Percentiles rank a stretch among this genome's conserved stretches.
Evolutionary conservation across 2,888 invertebrate genomes (phyloP).

Genomic region (Orthosia gothica): DNA sequence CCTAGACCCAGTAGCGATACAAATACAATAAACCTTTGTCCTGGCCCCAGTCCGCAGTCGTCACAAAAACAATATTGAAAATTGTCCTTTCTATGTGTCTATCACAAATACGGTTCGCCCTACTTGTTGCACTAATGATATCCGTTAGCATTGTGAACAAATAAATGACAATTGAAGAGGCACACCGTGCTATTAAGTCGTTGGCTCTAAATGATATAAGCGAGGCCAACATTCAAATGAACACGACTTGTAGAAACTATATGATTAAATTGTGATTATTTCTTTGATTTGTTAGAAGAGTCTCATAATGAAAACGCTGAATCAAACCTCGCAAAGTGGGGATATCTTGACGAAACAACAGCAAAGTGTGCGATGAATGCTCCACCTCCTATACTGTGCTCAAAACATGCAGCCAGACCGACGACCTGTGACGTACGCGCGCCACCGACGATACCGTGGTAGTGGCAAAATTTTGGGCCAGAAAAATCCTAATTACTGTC

Average conservation of each 20-base stretch:
- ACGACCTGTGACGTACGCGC: no score
- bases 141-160: slow-evolving; percentile 65
- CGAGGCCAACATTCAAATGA: slow-evolving; percentile 49
- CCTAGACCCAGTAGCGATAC: slow-evolving; percentile 36
- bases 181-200: slow-evolving; percentile 49
- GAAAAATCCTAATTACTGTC: no score
- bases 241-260: slow-evolving; percentile 40
- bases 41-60: slow-evolving; percentile 6
- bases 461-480: no score
- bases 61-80: slow-evolving; percentile 57
- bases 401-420: no score
- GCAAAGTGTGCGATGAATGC: no score
- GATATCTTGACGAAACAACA: no score
- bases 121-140: slow-evolving; percentile 66
- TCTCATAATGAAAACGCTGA: neutral
- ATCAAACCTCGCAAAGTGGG: neutral
- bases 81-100: slow-evolving; percentile 46
- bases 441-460: no score
- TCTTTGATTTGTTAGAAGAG: slow-evolving; percentile 25
- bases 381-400: no score
- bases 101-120: slow-evolving; percentile 57
- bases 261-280: slow-evolving; percentile 39
- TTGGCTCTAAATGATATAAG: slow-evolving; percentile 43
- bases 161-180: slow-evolving; percentile 61
- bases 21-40: slow-evolving; percentile 31